A percentile compares a stretch with the other conserved stretches of the same genome.
Evolutionary conservation across 2,888 invertebrate species (phyloP).

Genomic region (Melanophora roralis): DNA sequence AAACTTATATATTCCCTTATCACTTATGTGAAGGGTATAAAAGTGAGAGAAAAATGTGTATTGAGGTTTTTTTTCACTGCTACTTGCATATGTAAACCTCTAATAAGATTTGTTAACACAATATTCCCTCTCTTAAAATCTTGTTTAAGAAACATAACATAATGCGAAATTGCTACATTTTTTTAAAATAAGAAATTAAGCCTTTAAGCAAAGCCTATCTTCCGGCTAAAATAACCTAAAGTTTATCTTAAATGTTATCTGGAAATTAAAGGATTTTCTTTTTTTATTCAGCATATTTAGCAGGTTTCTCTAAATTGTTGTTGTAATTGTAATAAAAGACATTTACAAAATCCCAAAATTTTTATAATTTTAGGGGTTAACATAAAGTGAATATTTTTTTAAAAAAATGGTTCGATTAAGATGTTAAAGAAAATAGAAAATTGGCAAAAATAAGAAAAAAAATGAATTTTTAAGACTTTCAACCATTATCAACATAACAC

Average conservation of each 20-base stretch:
- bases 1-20: too few species aligned
- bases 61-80: too few species aligned
- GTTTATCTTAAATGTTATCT: constrained; percentile 29
- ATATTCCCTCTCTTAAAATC: too few species aligned
- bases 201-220: not conserved
- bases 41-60: too few species aligned
- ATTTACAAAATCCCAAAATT: constrained; percentile 17
- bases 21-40: too few species aligned
- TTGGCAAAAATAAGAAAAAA: constrained; percentile 6
- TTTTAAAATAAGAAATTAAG: constrained; percentile 11
- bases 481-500: not conserved
- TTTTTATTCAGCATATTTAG: constrained; percentile 29
- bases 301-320: constrained; percentile 27
- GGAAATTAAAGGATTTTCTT: constrained; percentile 21
- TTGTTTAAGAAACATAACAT: not conserved
- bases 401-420: not conserved
- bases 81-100: constrained; percentile 13
- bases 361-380: constrained; percentile 10
- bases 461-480: constrained; percentile 1
- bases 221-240: not conserved
- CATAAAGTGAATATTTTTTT: not conserved
- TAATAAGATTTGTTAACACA: constrained; percentile 24
- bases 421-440: not conserved
- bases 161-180: not conserved
- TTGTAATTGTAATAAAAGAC: not conserved